Evolutionary conservation across 2,797 vertebrate species (phyloP).

Genomic region (Brachyrhaphis roseni): DNA sequence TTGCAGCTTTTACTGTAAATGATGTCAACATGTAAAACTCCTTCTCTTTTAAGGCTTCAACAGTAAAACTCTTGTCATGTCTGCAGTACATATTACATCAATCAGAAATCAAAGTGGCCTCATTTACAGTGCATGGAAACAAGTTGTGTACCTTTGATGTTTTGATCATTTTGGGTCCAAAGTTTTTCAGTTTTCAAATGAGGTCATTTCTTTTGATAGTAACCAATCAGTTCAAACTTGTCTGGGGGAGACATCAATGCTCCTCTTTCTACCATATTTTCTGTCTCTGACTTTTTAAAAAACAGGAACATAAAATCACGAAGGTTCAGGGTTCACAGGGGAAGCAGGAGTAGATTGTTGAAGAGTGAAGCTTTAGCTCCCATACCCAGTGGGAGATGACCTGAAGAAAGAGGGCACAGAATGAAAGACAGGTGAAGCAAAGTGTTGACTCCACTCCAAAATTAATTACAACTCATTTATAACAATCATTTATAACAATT

Average conservation of each 20-base stretch:
- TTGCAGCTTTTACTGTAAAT: neutral
- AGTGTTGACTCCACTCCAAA: too few species aligned
- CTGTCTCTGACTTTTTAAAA: neutral
- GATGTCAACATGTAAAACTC: neutral
- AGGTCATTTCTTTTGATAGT: neutral
- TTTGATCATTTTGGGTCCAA: neutral
- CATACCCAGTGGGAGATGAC: neutral
- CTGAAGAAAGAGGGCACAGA: neutral
- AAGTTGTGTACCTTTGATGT: neutral
- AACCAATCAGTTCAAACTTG: neutral
- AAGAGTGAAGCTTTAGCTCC: neutral
- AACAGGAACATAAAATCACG: neutral
- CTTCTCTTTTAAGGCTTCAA: neutral
- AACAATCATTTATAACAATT: too few species aligned
- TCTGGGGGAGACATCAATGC: neutral
- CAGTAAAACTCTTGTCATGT: neutral
- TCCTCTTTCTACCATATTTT: neutral
- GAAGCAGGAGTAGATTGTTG: neutral
- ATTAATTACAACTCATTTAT: too few species aligned
- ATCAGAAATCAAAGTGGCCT: neutral
- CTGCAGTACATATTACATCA: neutral
- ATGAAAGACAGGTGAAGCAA: neutral
- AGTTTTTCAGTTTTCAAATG: neutral
- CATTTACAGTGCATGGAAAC: neutral
- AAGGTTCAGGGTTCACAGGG: neutral